Conservation (phyloP, 2,888 invertebrate species). For the Mesodorylaimus sp. region DNA sequence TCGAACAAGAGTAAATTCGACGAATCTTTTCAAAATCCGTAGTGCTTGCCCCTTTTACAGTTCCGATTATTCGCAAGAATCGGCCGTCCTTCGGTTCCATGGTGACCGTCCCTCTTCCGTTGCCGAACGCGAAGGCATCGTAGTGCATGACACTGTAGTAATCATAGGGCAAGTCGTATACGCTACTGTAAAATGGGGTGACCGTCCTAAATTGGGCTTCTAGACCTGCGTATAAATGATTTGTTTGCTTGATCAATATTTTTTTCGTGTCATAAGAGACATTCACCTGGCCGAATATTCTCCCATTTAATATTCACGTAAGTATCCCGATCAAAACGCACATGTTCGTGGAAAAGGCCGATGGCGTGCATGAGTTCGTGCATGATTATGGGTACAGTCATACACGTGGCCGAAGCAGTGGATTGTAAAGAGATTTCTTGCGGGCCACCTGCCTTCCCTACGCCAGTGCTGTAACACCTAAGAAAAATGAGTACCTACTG, state of each 20-base stretch:
- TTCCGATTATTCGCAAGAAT: background rate
- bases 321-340: background rate
- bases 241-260: too few relatives aligned
- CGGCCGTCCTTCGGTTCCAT: background rate
- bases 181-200: background rate
- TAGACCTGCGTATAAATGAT: background rate
- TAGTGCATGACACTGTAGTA: background rate
- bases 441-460: background rate
- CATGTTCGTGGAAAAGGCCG: background rate
- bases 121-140: background rate
- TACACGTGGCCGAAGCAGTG: background rate
- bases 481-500: background rate
- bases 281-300: background rate
- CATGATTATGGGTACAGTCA: background rate
- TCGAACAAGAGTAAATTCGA: background rate
- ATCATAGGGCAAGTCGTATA: background rate
- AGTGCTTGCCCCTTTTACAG: background rate
- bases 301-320: background rate
- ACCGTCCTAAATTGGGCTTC: background rate
- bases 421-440: background rate
- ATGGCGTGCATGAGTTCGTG: background rate
- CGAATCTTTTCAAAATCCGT: background rate
- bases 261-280: too few relatives aligned
- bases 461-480: background rate
- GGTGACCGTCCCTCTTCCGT: background rate